Percentiles rank a stretch among this genome's conserved stretches.
Conservation (phyloP, 2,888 invertebrate genomes). For the Coenonympha glycerion region DNA sequence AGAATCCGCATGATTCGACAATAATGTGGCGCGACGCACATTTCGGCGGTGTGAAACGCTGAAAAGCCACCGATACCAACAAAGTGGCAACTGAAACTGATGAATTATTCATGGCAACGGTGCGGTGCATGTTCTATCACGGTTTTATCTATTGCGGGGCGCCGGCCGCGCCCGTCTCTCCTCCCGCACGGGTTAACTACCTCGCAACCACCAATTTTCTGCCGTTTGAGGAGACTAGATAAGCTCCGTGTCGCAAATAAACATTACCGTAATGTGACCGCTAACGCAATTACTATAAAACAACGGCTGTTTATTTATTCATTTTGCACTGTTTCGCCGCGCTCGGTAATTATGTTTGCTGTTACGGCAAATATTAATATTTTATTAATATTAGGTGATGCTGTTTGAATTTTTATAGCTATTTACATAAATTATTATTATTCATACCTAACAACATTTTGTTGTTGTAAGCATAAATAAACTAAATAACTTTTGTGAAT, state of each 20-base stretch:
- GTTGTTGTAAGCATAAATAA: background rate
- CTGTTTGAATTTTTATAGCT: conserved; percentile 10
- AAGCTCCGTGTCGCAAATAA: conserved; percentile 65
- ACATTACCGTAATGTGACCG: conserved; percentile 63
- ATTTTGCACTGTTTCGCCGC: conserved; percentile 30
- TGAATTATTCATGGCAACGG: conserved; percentile 75
- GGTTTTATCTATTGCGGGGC: conserved; percentile 76
- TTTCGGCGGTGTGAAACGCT: conserved; percentile 71
- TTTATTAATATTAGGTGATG: conserved; percentile 11
- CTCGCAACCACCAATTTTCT: conserved; percentile 68
- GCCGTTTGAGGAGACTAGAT: conserved; percentile 68
- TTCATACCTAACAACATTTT: background rate
- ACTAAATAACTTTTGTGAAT: too few relatives aligned
- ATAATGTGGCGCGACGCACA: conserved; percentile 69
- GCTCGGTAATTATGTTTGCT: conserved; percentile 32
- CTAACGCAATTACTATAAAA: conserved; percentile 56
- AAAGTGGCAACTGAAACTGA: conserved; percentile 76
- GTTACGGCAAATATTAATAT: conserved; percentile 21
- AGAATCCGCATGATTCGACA: conserved; percentile 54
- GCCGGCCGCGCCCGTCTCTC: conserved; percentile 29
- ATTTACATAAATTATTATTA: conserved; percentile 1
- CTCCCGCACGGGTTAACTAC: conserved; percentile 70
- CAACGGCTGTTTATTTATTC: conserved; percentile 40
- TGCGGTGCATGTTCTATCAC: conserved; percentile 77
- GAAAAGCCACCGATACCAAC: conserved; percentile 76